phyloP scores from a whole-genome alignment of 2,113 vertebrate genomes.

The Macaca mulatta region DNA sequence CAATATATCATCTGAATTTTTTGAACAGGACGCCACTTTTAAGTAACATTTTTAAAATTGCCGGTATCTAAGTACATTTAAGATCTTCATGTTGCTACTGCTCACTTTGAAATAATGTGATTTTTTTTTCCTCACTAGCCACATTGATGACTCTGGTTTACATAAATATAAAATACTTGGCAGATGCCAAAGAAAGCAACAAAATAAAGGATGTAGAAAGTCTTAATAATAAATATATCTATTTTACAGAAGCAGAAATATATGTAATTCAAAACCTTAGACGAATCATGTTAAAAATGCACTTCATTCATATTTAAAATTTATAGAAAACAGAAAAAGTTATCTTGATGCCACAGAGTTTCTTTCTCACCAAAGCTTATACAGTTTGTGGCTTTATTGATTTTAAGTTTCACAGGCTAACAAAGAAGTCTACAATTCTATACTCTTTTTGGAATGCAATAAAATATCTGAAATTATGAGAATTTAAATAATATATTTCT shows the following conservation, averaged over 20 bases:
- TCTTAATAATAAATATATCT: not conserved
- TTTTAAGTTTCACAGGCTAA: not conserved
- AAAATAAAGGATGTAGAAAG: not conserved
- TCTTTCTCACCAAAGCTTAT: not conserved
- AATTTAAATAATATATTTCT: not conserved
- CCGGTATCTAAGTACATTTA: not conserved
- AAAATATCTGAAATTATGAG: not conserved
- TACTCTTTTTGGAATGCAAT: not conserved
- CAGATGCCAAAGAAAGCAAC: not conserved
- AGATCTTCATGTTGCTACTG: not conserved
- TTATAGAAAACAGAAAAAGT: not conserved
- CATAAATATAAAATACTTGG: not conserved
- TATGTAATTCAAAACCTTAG: not conserved
- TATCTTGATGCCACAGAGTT: not conserved
- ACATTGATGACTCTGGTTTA: not conserved
- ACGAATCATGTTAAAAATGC: not conserved
- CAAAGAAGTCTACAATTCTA: not conserved
- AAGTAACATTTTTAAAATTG: not conserved
- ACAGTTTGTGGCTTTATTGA: not conserved
- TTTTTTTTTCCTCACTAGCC: not conserved
- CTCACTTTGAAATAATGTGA: not conserved
- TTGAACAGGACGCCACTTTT: not conserved
- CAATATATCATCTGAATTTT: not conserved
- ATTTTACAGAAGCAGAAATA: not conserved
- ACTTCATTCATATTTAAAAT: slow-evolving; percentile 5